These are phyloP conservation scores for Leistus spinibarbis DNA, from an alignment of 2,888 invertebrate species.

Conservation along the genomic window DNA sequence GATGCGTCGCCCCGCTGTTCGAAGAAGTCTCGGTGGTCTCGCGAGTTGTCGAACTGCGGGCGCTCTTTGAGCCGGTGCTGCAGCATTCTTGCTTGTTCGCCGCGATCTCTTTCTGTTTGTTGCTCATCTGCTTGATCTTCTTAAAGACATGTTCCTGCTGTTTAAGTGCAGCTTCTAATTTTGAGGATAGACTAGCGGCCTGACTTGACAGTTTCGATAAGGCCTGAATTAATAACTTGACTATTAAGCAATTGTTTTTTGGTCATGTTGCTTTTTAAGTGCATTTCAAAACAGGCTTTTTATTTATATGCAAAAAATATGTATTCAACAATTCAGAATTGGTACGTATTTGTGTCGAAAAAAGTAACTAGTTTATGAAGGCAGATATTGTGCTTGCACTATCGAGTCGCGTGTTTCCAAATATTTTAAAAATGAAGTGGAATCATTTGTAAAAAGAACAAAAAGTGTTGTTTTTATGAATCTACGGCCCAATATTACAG, in stretches of 20 bases:
- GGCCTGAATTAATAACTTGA: slow-evolving; percentile 48
- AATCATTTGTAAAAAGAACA: no score
- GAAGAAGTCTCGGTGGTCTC: not conserved
- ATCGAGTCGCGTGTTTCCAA: no score
- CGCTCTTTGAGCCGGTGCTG: not conserved
- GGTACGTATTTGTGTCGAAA: no score
- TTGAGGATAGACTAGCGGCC: slow-evolving; percentile 57
- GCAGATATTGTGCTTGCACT: no score
- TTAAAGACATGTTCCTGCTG: slow-evolving; percentile 64
- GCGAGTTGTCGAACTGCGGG: not conserved
- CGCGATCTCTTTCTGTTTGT: slow-evolving; percentile 33
- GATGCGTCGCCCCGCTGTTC: not conserved
- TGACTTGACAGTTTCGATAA: slow-evolving; percentile 56
- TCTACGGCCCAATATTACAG: no score
- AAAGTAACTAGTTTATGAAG: no score
- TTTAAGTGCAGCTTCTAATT: slow-evolving; percentile 60
- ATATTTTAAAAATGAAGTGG: no score
- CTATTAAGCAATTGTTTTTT: not conserved
- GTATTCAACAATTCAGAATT: not conserved
- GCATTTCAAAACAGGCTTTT: not conserved
- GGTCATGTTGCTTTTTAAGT: not conserved
- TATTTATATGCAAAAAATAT: not conserved
- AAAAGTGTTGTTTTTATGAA: no score
- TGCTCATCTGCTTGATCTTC: slow-evolving; percentile 56
- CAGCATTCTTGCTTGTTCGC: slow-evolving; percentile 5